Percentiles rank a stretch among this genome's conserved stretches.
Evolutionary conservation across 2,797 vertebrate genomes (phyloP).

Genomic region (Saguinus oedipus): DNA sequence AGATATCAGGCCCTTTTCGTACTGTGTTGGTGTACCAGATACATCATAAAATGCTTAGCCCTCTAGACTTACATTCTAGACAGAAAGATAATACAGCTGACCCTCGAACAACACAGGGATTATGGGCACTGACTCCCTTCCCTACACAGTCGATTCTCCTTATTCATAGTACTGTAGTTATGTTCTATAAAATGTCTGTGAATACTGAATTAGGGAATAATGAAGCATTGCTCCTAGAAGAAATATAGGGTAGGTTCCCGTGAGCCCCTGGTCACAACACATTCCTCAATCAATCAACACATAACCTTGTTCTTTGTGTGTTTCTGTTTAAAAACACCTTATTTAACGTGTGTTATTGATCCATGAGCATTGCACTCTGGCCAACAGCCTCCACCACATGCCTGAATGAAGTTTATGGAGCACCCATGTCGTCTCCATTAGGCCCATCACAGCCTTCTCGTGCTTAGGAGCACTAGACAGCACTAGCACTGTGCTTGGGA

Average conservation of each 20-base stretch:
- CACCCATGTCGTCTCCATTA: rapidly evolving
- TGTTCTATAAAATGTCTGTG: not conserved
- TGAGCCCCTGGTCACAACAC: not conserved
- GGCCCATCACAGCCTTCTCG: not conserved
- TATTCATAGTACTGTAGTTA: not conserved
- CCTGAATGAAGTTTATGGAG: not conserved
- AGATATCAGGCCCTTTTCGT: not conserved
- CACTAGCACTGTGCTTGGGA: not conserved
- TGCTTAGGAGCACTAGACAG: not conserved
- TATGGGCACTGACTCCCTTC: not conserved
- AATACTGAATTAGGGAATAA: not conserved
- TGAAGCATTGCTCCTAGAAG: not conserved
- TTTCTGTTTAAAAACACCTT: not conserved
- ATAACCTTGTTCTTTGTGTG: not conserved
- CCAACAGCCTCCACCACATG: not conserved
- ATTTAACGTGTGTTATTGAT: not conserved
- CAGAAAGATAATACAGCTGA: not conserved
- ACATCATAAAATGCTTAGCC: not conserved
- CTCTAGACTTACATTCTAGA: not conserved
- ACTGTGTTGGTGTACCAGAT: not conserved
- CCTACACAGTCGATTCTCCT: rapidly evolving
- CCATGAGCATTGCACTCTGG: not conserved
- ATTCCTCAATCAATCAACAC: not conserved
- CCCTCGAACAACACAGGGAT: not conserved
- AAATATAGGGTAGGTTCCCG: not conserved